A percentile compares a stretch with the other conserved stretches of the same genome.
phyloP scores from a whole-genome alignment of 2,888 invertebrate genomes.

The Andricus curvator region DNA sequence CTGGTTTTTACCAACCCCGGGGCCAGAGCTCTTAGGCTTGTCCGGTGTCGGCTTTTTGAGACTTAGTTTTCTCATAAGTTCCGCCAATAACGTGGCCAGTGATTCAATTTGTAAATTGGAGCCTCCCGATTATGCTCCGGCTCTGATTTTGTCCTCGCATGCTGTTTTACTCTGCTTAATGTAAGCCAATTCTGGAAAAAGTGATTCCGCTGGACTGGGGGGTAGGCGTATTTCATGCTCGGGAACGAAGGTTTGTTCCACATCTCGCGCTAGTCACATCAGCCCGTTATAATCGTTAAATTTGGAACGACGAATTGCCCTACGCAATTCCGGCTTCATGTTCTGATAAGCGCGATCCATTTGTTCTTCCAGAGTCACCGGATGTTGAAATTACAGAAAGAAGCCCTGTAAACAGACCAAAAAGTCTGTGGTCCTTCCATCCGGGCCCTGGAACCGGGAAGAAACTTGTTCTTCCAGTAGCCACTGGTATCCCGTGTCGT shows the following conservation, averaged over 20 bases:
- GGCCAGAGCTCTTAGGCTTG: background rate
- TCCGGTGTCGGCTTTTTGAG: fast-evolving
- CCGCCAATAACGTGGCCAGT: background rate
- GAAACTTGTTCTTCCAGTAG: constrained; percentile 27
- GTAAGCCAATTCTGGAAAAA: background rate
- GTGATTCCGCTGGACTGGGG: background rate
- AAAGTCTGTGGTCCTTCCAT: constrained; percentile 16
- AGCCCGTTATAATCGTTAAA: constrained; percentile 39
- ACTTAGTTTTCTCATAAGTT: background rate
- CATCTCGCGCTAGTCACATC: background rate
- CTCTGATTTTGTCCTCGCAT: background rate
- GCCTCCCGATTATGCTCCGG: background rate
- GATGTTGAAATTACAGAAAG: background rate
- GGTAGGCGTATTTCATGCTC: background rate
- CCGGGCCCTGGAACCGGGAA: constrained; percentile 39
- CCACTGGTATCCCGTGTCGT: constrained; percentile 12
- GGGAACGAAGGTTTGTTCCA: background rate
- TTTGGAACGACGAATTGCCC: constrained; percentile 29
- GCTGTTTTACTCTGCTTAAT: background rate
- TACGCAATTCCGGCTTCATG: constrained; percentile 33
- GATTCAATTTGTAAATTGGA: background rate
- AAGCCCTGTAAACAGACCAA: constrained; percentile 32
- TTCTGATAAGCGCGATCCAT: constrained; percentile 44
- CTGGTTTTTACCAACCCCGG: no score
- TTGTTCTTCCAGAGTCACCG: constrained; percentile 23